A percentile compares a stretch with the other conserved stretches of the same genome.
phyloP scores from a whole-genome alignment of 2,888 invertebrate species.

The Phoenoteleia sp. region DNA sequence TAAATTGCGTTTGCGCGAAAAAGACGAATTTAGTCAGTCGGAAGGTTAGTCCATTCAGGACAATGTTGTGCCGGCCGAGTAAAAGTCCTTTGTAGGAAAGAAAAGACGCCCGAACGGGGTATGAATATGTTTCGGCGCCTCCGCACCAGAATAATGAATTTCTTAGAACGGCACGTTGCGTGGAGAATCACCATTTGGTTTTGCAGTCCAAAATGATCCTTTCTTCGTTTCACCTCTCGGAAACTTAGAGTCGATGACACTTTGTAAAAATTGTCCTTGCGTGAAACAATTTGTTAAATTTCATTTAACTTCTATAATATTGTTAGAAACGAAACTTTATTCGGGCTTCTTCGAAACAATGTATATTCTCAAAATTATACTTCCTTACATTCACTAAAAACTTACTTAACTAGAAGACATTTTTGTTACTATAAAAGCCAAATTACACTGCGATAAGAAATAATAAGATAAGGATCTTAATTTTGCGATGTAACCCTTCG shows the following conservation, averaged over 20 bases:
- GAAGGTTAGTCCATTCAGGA: neutral
- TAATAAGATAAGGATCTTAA: no score
- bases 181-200: constrained; percentile 54
- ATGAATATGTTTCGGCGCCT: no score
- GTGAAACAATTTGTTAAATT: no score
- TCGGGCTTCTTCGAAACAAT: no score
- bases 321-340: no score
- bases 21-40: neutral
- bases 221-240: constrained; percentile 32
- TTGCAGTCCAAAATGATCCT: constrained; percentile 47
- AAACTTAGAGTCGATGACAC: constrained; percentile 34
- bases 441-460: no score
- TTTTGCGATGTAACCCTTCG: no score
- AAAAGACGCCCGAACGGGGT: neutral
- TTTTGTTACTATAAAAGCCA: no score
- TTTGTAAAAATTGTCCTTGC: constrained; percentile 16
- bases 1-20: constrained; percentile 5
- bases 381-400: no score
- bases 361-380: no score
- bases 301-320: no score
- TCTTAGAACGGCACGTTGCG: constrained; percentile 40
- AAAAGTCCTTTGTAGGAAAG: neutral
- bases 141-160: constrained; percentile 8
- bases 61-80: neutral
- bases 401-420: no score